These are phyloP conservation scores for Spinus pinus DNA, from an alignment of 2,797 vertebrate species.

Conservation along the genomic window DNA sequence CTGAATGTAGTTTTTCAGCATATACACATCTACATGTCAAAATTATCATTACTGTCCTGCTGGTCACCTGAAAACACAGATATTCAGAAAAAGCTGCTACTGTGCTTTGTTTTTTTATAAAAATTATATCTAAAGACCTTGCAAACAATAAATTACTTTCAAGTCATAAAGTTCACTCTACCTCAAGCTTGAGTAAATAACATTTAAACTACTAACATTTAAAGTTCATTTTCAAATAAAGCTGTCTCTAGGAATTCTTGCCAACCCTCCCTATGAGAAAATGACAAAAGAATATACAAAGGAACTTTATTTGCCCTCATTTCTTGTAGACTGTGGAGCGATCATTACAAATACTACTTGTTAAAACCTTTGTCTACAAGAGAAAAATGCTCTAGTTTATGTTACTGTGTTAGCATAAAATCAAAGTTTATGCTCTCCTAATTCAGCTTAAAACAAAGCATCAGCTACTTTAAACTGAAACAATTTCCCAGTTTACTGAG, in stretches of 20 bases:
- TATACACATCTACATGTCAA: neutral
- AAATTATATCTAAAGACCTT: neutral
- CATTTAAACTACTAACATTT: neutral
- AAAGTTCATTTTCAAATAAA: neutral
- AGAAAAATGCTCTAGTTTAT: neutral
- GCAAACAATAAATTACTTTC: neutral
- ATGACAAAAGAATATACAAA: neutral
- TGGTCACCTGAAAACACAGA: neutral
- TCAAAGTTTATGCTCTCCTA: neutral
- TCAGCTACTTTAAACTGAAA: neutral
- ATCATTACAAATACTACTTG: neutral
- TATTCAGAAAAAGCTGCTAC: neutral
- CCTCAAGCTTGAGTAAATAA: neutral
- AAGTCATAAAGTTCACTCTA: neutral
- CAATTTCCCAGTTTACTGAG: neutral
- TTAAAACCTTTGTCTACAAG: neutral
- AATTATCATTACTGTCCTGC: neutral
- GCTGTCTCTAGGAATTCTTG: neutral
- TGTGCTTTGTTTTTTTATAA: neutral
- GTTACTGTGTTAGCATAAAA: neutral
- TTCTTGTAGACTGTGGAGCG: neutral
- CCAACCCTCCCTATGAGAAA: neutral
- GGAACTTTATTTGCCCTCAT: neutral
- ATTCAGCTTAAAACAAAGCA: neutral
- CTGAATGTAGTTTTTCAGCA: neutral